phyloP scores from a whole-genome alignment of 2,113 vertebrate genomes.

The Ceyx cyanopectus region DNA sequence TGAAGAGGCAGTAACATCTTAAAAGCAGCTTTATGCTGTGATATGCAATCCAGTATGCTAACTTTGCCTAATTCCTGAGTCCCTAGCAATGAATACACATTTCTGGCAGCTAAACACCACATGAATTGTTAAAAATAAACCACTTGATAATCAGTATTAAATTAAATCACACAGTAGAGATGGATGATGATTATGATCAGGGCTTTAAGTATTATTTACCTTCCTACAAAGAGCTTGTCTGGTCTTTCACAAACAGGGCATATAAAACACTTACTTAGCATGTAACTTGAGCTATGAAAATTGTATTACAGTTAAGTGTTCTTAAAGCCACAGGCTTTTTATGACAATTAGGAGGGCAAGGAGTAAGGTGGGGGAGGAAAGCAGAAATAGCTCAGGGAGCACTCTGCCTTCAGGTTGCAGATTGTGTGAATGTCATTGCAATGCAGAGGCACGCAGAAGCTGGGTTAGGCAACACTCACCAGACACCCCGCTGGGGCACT shows the following conservation, averaged over 20 bases:
- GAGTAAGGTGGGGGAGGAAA: neutral
- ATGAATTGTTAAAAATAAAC: constrained; percentile 43
- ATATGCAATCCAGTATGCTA: neutral
- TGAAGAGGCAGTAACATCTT: neutral
- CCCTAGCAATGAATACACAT: neutral
- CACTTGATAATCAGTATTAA: constrained; percentile 8
- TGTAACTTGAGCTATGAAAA: constrained; percentile 70
- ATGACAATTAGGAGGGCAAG: constrained; percentile 29
- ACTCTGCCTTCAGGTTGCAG: neutral
- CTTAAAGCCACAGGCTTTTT: constrained; percentile 56
- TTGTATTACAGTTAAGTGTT: constrained; percentile 47
- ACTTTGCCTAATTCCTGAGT: constrained; percentile 11
- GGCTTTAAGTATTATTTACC: constrained; percentile 61
- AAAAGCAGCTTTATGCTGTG: constrained; percentile 1
- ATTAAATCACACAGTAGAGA: constrained; percentile 4
- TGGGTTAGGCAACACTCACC: neutral
- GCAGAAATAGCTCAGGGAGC: neutral
- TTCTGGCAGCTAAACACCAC: constrained; percentile 5
- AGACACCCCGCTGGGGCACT: neutral
- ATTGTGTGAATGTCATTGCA: neutral
- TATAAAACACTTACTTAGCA: constrained; percentile 50
- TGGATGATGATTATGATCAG: neutral
- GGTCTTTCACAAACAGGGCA: constrained; percentile 42
- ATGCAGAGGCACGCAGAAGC: neutral
- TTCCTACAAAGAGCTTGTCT: constrained; percentile 60